Evolutionary conservation across 2,797 vertebrate genomes (phyloP).

Genomic region (Paramormyrops hopkinsi): DNA sequence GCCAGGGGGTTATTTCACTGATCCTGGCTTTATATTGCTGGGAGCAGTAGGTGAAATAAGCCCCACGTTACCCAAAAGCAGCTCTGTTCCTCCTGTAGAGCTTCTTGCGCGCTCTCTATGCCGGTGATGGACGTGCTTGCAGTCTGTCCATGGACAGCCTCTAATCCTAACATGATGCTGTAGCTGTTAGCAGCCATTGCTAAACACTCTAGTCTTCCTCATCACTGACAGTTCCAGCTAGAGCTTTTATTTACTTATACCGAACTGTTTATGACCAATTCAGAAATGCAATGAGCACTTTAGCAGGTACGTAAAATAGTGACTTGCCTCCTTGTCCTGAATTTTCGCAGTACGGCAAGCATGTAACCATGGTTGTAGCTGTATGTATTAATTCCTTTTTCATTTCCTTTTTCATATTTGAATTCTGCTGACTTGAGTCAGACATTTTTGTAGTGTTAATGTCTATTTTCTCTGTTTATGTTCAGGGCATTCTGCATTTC

Average conservation of each 20-base stretch:
- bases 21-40: neutral
- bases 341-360: slow-evolving; percentile 22
- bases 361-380: slow-evolving; percentile 22
- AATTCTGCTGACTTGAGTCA: neutral
- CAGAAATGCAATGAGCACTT: neutral
- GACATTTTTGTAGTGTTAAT: neutral
- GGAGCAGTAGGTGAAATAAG: slow-evolving; percentile 29
- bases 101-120: neutral
- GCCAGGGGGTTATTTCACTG: slow-evolving; percentile 32
- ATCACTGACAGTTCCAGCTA: neutral
- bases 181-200: neutral
- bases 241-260: neutral
- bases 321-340: neutral
- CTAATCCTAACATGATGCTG: neutral
- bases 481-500: neutral
- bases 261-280: neutral
- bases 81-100: neutral
- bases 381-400: neutral
- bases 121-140: neutral
- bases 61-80: slow-evolving; percentile 18
- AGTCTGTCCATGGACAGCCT: neutral
- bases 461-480: neutral
- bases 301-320: neutral
- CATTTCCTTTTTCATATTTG: neutral
- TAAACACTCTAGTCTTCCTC: neutral